Conservation (phyloP, 2,888 invertebrate species). For the Linyphia triangularis region DNA sequence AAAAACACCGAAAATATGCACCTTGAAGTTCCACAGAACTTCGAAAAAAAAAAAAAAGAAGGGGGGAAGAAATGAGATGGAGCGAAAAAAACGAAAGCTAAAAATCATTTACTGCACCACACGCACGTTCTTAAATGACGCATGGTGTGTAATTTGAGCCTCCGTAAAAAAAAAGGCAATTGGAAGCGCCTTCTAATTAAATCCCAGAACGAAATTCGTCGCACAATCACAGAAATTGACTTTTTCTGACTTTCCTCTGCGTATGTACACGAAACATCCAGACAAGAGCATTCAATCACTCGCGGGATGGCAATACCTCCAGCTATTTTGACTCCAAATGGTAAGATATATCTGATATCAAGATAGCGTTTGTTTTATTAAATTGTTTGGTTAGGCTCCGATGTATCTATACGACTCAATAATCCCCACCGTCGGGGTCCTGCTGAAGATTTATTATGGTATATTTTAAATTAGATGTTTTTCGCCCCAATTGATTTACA, state of each 20-base stretch:
- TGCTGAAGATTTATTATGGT: too few species aligned
- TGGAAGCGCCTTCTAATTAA: conserved; percentile 46
- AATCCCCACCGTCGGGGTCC: too few species aligned
- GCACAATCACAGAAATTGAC: background rate
- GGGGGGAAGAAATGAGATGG: background rate
- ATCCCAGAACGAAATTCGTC: background rate
- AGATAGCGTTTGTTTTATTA: too few species aligned
- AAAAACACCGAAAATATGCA: too few species aligned
- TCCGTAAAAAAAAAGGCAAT: background rate
- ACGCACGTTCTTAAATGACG: conserved; percentile 19
- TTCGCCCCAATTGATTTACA: too few species aligned
- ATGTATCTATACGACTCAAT: too few species aligned
- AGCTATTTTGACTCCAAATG: background rate
- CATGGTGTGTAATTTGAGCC: conserved; percentile 18
- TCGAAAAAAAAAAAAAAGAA: background rate
- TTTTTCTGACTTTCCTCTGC: background rate
- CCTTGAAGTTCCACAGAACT: background rate
- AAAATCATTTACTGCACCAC: conserved; percentile 31
- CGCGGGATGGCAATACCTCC: background rate
- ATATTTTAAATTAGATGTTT: too few species aligned
- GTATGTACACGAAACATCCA: background rate
- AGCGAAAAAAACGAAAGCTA: background rate
- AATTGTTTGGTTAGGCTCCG: too few species aligned
- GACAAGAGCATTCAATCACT: conserved; percentile 21
- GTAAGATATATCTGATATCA: too few species aligned